Conservation (phyloP, 2,888 invertebrate species). For the Octodonta nipae region DNA sequence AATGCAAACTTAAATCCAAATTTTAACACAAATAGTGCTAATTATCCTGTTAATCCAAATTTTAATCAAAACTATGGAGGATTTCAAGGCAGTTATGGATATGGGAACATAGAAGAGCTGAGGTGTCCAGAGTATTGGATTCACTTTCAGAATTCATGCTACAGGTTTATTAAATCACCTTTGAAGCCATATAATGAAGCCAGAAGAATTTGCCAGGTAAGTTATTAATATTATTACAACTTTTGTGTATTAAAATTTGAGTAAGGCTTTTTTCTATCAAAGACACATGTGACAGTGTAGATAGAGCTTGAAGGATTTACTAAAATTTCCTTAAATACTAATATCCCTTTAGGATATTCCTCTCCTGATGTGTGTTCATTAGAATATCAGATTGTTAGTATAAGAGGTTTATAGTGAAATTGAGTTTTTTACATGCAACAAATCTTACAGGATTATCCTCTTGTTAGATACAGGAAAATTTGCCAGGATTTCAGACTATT, state of each 20-base stretch:
- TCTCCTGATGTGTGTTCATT: no score
- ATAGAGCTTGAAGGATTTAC: no score
- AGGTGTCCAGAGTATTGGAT: conserved; percentile 80
- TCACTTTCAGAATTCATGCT: conserved; percentile 69
- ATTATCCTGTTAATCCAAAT: conserved; percentile 5
- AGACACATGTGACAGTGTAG: no score
- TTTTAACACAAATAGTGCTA: conserved; percentile 8
- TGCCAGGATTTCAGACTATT: no score
- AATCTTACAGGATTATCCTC: no score
- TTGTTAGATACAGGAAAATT: no score
- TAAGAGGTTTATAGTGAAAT: no score
- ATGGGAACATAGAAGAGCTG: conserved; percentile 27
- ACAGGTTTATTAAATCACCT: conserved; percentile 80
- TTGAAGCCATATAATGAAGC: conserved; percentile 68
- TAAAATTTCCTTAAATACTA: no score
- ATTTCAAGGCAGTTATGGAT: conserved; percentile 13
- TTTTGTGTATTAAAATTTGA: not conserved
- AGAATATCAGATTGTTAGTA: no score
- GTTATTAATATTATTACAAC: conserved; percentile 7
- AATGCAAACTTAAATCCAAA: conserved; percentile 10
- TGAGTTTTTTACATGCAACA: no score
- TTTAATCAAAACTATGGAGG: conserved; percentile 12
- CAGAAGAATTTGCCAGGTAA: conserved; percentile 58
- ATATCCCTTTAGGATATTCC: no score
- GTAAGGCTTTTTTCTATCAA: not conserved